Percentiles rank a stretch among this genome's conserved stretches.
These are phyloP conservation scores for Abramis brama DNA, from an alignment of 2,113 vertebrate genomes.

Conservation along the genomic window DNA sequence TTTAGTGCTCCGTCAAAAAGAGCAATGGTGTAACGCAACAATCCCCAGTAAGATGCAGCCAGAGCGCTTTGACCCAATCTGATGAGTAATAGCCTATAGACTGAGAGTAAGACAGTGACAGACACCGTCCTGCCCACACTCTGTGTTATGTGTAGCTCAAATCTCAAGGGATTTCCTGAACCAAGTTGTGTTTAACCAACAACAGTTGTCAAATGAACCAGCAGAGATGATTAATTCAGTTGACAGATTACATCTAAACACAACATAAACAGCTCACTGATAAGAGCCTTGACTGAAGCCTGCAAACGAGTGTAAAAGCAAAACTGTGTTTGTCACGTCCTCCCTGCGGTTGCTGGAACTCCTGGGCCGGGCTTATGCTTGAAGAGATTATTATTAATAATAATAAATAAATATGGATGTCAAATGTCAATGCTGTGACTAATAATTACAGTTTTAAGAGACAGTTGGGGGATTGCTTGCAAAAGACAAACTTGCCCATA, in stretches of 20 bases:
- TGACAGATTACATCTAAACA: slow-evolving; percentile 10
- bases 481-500: not conserved
- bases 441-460: not conserved
- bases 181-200: slow-evolving; percentile 19
- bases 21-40: not conserved
- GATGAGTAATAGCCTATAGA: slow-evolving; percentile 8
- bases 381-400: not conserved
- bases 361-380: not conserved
- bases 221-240: slow-evolving; percentile 9
- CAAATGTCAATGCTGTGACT: slow-evolving; percentile 21
- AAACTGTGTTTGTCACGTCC: not conserved
- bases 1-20: not conserved
- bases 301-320: not conserved
- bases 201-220: not conserved
- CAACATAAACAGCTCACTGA: not conserved
- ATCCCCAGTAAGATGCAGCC: not conserved
- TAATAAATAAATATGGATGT: not conserved
- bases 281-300: slow-evolving; percentile 7
- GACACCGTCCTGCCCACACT: not conserved
- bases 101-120: not conserved
- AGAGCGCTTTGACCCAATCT: slow-evolving; percentile 5
- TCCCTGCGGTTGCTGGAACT: not conserved
- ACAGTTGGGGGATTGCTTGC: not conserved
- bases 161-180: slow-evolving; percentile 19
- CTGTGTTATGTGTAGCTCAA: not conserved